phyloP scores from a whole-genome alignment of 2,113 vertebrate genomes.

The Myrmecophaga tridactyla region DNA sequence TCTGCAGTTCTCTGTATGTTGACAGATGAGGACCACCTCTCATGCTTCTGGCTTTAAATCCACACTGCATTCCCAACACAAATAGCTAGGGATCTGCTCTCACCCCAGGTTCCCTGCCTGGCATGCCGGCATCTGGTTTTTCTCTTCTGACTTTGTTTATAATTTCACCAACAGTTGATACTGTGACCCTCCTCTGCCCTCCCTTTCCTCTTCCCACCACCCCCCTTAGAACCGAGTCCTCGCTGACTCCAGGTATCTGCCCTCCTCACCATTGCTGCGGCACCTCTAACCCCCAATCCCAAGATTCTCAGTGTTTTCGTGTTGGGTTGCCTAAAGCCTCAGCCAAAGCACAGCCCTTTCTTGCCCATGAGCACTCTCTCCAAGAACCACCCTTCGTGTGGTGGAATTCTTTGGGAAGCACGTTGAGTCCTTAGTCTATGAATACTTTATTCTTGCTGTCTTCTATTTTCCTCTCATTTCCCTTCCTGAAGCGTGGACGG shows the following conservation, averaged over 20 bases:
- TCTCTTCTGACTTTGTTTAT: neutral
- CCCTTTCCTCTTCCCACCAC: neutral
- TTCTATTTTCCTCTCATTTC: neutral
- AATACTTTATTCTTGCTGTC: neutral
- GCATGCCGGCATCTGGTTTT: neutral
- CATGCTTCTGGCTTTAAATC: neutral
- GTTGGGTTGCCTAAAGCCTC: too few relatives aligned
- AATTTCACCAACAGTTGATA: neutral
- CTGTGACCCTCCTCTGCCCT: neutral
- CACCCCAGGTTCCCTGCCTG: neutral
- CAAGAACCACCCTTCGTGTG: neutral
- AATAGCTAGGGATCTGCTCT: neutral
- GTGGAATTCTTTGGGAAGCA: neutral
- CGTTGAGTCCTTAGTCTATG: neutral
- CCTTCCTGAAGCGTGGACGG: neutral
- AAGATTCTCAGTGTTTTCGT: fast-evolving
- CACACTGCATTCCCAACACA: too few relatives aligned
- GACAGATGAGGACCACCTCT: neutral
- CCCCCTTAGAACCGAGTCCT: neutral
- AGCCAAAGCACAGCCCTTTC: neutral
- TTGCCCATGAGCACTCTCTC: fast-evolving
- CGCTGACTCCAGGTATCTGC: too few relatives aligned
- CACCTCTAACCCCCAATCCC: neutral
- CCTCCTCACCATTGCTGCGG: neutral
- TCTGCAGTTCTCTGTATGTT: neutral